Base-by-base conservation (phyloP, 1,140 invertebrate species). In the Armadillidium nasatum region DNA sequence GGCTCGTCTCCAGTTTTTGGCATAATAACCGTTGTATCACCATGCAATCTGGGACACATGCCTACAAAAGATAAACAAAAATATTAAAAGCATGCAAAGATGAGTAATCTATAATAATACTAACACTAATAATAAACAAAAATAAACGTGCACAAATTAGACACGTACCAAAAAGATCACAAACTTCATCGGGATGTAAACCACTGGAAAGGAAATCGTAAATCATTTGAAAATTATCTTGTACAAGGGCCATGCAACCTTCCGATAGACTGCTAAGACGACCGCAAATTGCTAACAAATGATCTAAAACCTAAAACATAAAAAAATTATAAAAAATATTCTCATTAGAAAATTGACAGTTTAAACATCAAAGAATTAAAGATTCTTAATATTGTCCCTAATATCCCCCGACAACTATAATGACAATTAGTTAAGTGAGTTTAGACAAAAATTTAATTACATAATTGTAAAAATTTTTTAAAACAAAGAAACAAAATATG, bases 151-250 rank as follows among this genome's bases (percentile, higher is more conserved):
- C 1, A 33, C 33, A 6, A 33, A 33, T 3, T 33, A 60, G 22
- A 2, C 92, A 94, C 80, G 92, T 88, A 44, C 91, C 92, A 71
- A 89, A 88, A 23, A 94, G 82, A 81, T 92, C 88, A 82, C 93
- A 94, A 22, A 93, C 83, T 72, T 89, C 89, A 23, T 88, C 82
- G 0, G 89, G 83, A 44, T 87, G 88, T 22, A 94, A 86, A 79
- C 91, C 87, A 23, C 88, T 85, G 79, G 88, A 73, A 15, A 81
- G 76, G 73, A 79, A 81, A 44, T 73, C 33, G 73, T 79, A 84
- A 60, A 94, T 90, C 11, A 88, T 85, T 76, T 91, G 87, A 82
- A 92, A 92, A 82, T 94, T 87, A 10, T 87, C 88, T 44, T 92
- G 85, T 33, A 93, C 86, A 44, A 91, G 86, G 77, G 89, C 89